Conservation (phyloP, 2,797 vertebrate species). For the Rhinichthys osculus region DNA sequence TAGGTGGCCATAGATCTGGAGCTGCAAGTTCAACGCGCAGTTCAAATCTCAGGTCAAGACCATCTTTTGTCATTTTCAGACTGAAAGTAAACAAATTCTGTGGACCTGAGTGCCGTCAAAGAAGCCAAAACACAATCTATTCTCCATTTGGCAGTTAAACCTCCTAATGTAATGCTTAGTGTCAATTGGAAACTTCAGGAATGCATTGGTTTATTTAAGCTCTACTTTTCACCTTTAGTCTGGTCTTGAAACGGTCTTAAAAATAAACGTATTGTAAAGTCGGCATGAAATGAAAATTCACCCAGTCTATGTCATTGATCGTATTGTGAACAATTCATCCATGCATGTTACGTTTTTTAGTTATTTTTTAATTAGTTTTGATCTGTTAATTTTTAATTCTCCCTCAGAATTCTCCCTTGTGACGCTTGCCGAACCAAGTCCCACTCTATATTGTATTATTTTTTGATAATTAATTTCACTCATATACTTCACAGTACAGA, state of each 20-base stretch:
- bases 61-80: slow-evolving; percentile 15
- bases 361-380: too few relatives aligned
- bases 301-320: too few relatives aligned
- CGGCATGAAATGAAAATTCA: too few relatives aligned
- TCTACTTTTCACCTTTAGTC: not conserved
- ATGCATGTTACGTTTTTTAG: too few relatives aligned
- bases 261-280: not conserved
- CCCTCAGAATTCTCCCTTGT: too few relatives aligned
- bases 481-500: too few relatives aligned
- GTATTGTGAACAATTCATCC: too few relatives aligned
- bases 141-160: not conserved
- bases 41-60: not conserved
- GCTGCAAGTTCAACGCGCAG: not conserved
- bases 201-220: not conserved
- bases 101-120: not conserved
- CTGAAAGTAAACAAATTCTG: not conserved
- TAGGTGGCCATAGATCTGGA: not conserved
- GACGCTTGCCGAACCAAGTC: not conserved
- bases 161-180: not conserved
- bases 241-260: not conserved
- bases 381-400: too few relatives aligned
- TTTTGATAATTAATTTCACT: not conserved
- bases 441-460: not conserved
- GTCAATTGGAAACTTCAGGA: not conserved
- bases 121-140: not conserved